phyloP scores from a whole-genome alignment of 2,797 vertebrate species.

The Gadopsis bispinosus region DNA sequence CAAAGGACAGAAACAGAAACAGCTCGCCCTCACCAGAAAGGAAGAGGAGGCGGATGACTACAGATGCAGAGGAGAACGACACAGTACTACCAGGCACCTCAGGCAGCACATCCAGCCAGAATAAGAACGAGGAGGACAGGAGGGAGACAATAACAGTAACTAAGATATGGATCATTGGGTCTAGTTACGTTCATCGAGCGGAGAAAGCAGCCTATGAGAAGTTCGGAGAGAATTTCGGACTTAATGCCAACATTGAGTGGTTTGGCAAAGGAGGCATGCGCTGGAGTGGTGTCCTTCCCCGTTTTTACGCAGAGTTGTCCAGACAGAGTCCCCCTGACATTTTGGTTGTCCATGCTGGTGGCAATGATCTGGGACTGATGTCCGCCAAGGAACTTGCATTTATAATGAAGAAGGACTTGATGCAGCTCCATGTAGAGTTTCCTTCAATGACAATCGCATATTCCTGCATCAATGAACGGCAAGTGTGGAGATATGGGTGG shows the following conservation, averaged over 20 bases:
- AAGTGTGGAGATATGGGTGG: background rate
- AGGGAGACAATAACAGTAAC: too few relatives aligned
- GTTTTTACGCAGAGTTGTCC: background rate
- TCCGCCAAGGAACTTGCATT: background rate
- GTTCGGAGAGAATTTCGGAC: background rate
- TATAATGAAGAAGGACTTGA: background rate
- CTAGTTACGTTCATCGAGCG: background rate
- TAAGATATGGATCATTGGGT: constrained; percentile 23
- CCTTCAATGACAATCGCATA: background rate
- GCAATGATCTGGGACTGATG: constrained; percentile 8
- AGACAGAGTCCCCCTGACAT: constrained; percentile 8
- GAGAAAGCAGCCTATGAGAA: background rate
- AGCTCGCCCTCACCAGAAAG: background rate
- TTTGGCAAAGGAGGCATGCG: constrained; percentile 6
- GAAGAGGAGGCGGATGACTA: background rate
- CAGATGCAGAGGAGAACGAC: background rate
- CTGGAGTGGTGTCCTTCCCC: constrained; percentile 10
- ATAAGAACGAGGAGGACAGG: background rate
- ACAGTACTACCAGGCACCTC: background rate
- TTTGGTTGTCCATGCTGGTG: constrained; percentile 1
- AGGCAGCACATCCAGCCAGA: background rate
- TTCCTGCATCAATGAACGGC: constrained; percentile 8
- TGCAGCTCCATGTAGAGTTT: background rate
- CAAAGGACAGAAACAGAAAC: background rate
- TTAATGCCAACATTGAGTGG: constrained; percentile 4